A percentile compares a stretch with the other conserved stretches of the same genome.
Conservation (phyloP, 2,797 vertebrate species). For the Nyctibius grandis region DNA sequence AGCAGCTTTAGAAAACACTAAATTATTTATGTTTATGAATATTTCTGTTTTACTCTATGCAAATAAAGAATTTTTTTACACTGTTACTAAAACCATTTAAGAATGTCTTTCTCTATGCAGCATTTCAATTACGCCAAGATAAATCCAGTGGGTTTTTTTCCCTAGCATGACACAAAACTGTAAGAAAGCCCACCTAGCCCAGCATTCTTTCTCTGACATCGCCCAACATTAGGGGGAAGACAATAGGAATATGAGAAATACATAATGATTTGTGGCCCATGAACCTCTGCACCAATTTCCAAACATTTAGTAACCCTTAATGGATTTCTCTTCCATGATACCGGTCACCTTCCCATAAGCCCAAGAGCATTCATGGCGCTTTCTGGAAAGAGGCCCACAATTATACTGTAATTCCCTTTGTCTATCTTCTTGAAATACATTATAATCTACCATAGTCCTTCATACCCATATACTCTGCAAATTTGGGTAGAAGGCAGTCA, state of each 20-base stretch:
- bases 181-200: neutral
- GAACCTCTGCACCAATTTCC: neutral
- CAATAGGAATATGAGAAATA: neutral
- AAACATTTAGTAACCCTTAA: neutral
- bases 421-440: neutral
- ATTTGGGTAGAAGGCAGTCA: neutral
- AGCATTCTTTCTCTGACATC: neutral
- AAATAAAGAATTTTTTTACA: neutral
- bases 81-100: neutral
- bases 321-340: neutral
- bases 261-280: rapidly evolving
- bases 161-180: neutral
- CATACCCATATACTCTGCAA: neutral
- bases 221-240: neutral
- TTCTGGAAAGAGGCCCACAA: neutral
- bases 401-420: neutral
- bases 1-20: neutral
- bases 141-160: neutral
- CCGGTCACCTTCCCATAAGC: neutral
- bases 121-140: neutral
- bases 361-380: neutral
- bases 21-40: neutral
- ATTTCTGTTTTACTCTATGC: neutral
- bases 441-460: neutral
- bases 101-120: neutral